Evolutionary conservation across 2,888 invertebrate genomes (phyloP).

Genomic region (Geotrupes spiniger): DNA sequence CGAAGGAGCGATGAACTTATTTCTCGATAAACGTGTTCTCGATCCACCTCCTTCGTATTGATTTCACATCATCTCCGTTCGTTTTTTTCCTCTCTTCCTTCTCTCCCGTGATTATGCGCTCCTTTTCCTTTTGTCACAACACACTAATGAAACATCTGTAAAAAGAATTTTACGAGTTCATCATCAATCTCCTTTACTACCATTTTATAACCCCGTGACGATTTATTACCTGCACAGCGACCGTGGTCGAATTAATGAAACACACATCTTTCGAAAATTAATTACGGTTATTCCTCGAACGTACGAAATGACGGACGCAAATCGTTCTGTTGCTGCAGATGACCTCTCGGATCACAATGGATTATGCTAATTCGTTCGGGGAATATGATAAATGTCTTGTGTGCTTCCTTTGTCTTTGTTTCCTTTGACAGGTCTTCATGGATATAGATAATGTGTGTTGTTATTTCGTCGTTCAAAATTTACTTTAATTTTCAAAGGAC

Average conservation of each 20-base stretch:
- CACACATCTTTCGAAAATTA: too few species aligned
- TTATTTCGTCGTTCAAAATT: too few species aligned
- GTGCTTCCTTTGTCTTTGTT: too few species aligned
- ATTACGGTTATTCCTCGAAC: too few species aligned
- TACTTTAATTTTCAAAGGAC: too few species aligned
- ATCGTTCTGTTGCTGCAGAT: too few species aligned
- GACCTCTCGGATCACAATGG: too few species aligned
- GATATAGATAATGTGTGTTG: too few species aligned
- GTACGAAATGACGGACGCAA: too few species aligned
- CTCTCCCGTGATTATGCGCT: not conserved
- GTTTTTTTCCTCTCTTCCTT: not conserved
- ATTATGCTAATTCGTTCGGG: too few species aligned
- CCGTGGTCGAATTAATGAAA: not conserved
- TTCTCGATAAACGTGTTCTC: conserved; percentile 31
- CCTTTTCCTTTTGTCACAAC: conserved; percentile 13
- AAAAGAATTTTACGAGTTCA: conserved; percentile 18
- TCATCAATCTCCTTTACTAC: conserved; percentile 13
- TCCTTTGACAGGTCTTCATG: too few species aligned
- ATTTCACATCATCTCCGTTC: conserved; percentile 24
- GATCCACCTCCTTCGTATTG: conserved; percentile 25
- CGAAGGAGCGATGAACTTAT: conserved; percentile 29
- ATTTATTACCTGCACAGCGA: conserved; percentile 2
- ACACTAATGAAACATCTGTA: conserved; percentile 17
- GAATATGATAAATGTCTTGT: too few species aligned
- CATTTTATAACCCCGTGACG: conserved; percentile 12